phyloP scores from a whole-genome alignment of 2,113 vertebrate genomes.

The Leptocoma aspasia region DNA sequence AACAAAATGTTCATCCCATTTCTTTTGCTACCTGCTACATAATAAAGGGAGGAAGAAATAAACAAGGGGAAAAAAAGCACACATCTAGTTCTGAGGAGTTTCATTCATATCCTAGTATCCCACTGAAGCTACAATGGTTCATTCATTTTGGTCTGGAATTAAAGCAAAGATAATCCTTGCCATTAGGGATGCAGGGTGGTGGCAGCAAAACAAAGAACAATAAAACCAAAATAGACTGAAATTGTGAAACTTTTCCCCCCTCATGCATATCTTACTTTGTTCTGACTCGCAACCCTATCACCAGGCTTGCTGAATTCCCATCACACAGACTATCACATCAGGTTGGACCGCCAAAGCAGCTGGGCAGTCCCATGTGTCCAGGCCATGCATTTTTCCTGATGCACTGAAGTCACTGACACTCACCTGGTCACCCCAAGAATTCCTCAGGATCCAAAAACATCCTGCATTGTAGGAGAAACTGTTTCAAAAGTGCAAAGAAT shows the following conservation, averaged over 20 bases:
- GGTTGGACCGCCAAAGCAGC: neutral
- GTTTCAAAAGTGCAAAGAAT: rapidly evolving
- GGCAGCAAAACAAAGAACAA: neutral
- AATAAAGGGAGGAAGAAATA: rapidly evolving
- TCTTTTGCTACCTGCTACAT: neutral
- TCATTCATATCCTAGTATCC: neutral
- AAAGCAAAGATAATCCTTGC: neutral
- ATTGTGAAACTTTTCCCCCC: neutral
- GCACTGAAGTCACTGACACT: rapidly evolving
- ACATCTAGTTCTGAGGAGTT: neutral
- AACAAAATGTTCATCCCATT: neutral
- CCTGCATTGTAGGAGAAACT: rapidly evolving
- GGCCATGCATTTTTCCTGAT: neutral
- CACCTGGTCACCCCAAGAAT: neutral
- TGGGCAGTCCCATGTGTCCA: neutral
- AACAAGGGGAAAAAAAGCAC: rapidly evolving
- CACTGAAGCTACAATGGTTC: neutral
- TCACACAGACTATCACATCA: neutral
- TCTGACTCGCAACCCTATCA: neutral
- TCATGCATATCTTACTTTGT: neutral
- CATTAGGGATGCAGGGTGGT: rapidly evolving
- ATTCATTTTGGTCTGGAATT: neutral
- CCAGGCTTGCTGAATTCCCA: neutral
- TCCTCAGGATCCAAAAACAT: neutral
- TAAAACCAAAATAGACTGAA: neutral